phyloP scores from a whole-genome alignment of 2,113 vertebrate species.

The Puntigrus tetrazona region DNA sequence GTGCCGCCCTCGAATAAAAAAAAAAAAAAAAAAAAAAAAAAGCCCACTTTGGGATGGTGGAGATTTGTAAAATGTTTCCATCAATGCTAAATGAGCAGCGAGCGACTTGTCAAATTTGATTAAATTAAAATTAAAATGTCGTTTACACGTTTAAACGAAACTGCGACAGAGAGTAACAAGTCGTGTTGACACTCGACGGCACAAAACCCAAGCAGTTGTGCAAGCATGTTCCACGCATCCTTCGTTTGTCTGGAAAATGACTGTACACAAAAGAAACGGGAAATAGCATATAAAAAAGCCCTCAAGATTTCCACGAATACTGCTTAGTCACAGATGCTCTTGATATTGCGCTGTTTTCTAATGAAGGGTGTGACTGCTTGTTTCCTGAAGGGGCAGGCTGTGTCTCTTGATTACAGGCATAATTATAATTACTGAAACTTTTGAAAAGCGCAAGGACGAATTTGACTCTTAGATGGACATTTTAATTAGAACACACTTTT shows the following conservation, averaged over 20 bases:
- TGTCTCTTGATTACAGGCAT: slow-evolving; percentile 22
- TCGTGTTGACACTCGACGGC: background rate
- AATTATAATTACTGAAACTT: slow-evolving; percentile 6
- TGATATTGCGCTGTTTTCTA: background rate
- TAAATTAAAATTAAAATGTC: background rate
- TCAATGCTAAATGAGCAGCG: background rate
- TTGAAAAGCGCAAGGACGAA: background rate
- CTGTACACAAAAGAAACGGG: background rate
- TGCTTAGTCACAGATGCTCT: slow-evolving; percentile 7
- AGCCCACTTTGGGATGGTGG: background rate
- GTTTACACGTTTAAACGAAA: background rate
- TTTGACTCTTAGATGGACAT: background rate
- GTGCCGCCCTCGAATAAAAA: background rate
- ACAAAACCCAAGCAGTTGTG: background rate
- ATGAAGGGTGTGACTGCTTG: background rate
- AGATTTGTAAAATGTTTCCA: background rate
- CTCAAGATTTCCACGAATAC: background rate
- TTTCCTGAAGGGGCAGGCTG: background rate
- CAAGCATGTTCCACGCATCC: background rate
- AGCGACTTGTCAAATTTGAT: background rate
- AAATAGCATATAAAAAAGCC: background rate
- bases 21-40: no score
- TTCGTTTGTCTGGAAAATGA: background rate
- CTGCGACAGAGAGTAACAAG: background rate
- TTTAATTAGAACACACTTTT: slow-evolving; percentile 17